Conservation (phyloP, 2,113 vertebrate genomes). For the Octodon degus region DNA sequence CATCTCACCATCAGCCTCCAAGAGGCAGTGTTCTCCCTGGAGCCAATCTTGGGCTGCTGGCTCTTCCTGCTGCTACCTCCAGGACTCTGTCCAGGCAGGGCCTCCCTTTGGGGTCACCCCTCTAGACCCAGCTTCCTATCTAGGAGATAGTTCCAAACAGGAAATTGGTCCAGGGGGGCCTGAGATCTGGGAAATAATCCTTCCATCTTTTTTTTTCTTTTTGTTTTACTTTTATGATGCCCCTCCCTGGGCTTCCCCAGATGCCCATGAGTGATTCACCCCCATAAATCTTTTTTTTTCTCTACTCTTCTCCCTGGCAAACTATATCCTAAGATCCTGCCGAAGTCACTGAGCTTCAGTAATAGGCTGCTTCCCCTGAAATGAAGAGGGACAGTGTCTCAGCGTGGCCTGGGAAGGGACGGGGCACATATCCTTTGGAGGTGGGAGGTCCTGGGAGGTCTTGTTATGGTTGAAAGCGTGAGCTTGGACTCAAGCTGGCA, state of each 20-base stretch:
- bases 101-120: not conserved
- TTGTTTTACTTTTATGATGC: not conserved
- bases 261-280: slow-evolving; percentile 22
- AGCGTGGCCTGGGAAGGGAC: not conserved
- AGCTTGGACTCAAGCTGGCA: not conserved
- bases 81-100: not conserved
- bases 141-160: not conserved
- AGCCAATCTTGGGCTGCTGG: fast-evolving
- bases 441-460: not conserved
- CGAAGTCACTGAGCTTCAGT: not conserved
- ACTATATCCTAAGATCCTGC: not conserved
- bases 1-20: not conserved
- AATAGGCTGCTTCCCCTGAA: not conserved
- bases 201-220: not conserved
- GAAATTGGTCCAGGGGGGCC: not conserved
- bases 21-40: not conserved
- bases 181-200: slow-evolving; percentile 9
- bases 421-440: not conserved
- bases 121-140: not conserved
- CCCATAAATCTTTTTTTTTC: not conserved
- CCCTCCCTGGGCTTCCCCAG: not conserved
- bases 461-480: not conserved
- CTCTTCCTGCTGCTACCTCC: not conserved
- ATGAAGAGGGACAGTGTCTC: not conserved
- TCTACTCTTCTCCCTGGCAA: not conserved